Conservation (phyloP, 1,140 invertebrate species). For the Drusus annulatus region DNA sequence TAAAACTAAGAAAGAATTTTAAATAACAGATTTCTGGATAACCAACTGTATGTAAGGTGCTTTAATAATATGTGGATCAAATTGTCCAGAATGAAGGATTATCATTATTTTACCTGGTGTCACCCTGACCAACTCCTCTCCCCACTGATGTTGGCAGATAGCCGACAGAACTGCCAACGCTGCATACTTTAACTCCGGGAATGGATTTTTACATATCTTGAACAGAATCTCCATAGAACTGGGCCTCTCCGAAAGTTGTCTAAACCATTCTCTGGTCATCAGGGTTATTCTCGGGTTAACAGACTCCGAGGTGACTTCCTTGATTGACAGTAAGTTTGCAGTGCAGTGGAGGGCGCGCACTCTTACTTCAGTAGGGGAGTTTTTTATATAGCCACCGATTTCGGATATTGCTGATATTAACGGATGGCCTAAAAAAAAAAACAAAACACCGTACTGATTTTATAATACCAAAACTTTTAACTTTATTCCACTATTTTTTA, state of each 20-base stretch:
- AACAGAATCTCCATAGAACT: conserved; percentile 66
- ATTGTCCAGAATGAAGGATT: no score
- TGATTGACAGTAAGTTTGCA: conserved; percentile 70
- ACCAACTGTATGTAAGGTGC: no score
- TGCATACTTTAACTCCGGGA: conserved; percentile 74
- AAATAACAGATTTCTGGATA: no score
- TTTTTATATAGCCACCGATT: conserved; percentile 71
- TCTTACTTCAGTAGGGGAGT: conserved; percentile 74
- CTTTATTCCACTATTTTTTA: no score
- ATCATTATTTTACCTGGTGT: conserved; percentile 68
- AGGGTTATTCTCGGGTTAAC: conserved; percentile 66
- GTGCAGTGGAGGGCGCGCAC: conserved; percentile 75
- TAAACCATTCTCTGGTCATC: conserved; percentile 72
- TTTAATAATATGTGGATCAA: no score
- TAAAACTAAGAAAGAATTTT: no score
- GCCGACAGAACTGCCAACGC: conserved; percentile 71
- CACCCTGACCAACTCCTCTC: conserved; percentile 73
- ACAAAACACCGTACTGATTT: no score
- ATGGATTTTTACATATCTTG: conserved; percentile 75
- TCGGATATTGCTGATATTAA: conserved; percentile 72
- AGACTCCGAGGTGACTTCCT: conserved; percentile 60
- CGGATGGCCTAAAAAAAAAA: conserved; percentile 62
- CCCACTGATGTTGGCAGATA: conserved; percentile 75
- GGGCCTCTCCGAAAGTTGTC: conserved; percentile 65
- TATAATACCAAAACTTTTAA: no score